These are phyloP conservation scores for Trichoplusia ni DNA, from an alignment of 1,140 invertebrate species.

Conservation along the genomic window DNA sequence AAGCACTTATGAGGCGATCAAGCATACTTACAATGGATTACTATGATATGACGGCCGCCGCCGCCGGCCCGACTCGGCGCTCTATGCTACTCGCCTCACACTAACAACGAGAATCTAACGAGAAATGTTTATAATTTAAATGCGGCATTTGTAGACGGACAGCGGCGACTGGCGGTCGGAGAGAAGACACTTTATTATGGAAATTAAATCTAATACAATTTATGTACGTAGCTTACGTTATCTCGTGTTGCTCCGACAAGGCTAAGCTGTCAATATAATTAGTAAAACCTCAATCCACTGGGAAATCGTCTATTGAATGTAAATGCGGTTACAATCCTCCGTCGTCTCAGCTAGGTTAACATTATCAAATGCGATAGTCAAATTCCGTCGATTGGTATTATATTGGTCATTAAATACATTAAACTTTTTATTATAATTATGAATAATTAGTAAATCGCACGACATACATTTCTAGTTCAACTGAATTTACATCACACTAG, in stretches of 20 bases:
- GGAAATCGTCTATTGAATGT: slow-evolving; percentile 52
- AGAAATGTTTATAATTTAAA: slow-evolving; percentile 56
- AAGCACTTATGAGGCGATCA: slow-evolving; percentile 75
- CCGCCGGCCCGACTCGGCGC: slow-evolving; percentile 37
- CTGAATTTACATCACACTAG: slow-evolving; percentile 69
- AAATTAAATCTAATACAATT: slow-evolving; percentile 66
- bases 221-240: slow-evolving; percentile 62
- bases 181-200: slow-evolving; percentile 66
- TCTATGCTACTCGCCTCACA: slow-evolving; percentile 42
- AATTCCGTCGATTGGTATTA: slow-evolving; percentile 57
- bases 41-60: slow-evolving; percentile 41
- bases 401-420: slow-evolving; percentile 66
- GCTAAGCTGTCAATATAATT: slow-evolving; percentile 52
- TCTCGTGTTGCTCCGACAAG: slow-evolving; percentile 31
- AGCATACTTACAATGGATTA: slow-evolving; percentile 72
- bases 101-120: slow-evolving; percentile 57
- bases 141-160: slow-evolving; percentile 42
- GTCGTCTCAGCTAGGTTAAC: slow-evolving; percentile 41
- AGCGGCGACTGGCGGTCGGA: slow-evolving; percentile 47
- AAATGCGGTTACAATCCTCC: slow-evolving; percentile 68
- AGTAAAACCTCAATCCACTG: slow-evolving; percentile 56
- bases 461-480: slow-evolving; percentile 72
- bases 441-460: slow-evolving; percentile 51
- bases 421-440: slow-evolving; percentile 46
- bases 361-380: slow-evolving; percentile 52